Conservation (phyloP, 2,113 vertebrate species). For the Glaucomys volans region DNA sequence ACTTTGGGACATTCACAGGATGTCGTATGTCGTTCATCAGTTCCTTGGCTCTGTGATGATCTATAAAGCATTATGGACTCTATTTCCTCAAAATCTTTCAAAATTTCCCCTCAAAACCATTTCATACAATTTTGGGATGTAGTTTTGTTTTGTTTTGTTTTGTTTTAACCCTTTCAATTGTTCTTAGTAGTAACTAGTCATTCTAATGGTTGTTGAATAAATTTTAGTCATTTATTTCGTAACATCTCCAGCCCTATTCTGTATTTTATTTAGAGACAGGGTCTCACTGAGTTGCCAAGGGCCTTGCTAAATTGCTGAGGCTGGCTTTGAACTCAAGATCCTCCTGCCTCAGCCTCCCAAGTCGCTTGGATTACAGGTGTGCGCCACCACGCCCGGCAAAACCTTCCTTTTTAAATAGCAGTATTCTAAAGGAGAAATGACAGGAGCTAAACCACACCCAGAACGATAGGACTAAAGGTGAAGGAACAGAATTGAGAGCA, state of each 20-base stretch:
- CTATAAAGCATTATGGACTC: background rate
- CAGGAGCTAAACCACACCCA: background rate
- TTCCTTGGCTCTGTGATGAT: background rate
- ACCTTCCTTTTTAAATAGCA: background rate
- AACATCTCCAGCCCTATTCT: too few relatives aligned
- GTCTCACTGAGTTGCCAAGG: too few relatives aligned
- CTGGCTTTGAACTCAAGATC: background rate
- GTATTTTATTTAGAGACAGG: background rate
- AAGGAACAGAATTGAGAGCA: background rate
- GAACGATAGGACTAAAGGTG: background rate
- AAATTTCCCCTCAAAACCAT: background rate
- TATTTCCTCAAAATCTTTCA: background rate
- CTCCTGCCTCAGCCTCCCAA: background rate
- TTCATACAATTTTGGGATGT: background rate
- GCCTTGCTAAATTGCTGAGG: background rate
- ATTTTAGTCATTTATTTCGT: background rate
- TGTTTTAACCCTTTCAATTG: background rate
- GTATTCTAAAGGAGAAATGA: background rate
- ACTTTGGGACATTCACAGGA: background rate
- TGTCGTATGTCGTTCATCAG: background rate
- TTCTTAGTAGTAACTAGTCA: constrained; percentile 3
- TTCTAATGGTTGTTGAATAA: constrained; percentile 37
- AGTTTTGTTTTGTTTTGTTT: too few relatives aligned
- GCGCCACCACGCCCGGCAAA: too few relatives aligned
- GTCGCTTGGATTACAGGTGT: background rate